Evolutionary conservation across 2,888 invertebrate species (phyloP).

Genomic region (Tetramorium bicarinatum): DNA sequence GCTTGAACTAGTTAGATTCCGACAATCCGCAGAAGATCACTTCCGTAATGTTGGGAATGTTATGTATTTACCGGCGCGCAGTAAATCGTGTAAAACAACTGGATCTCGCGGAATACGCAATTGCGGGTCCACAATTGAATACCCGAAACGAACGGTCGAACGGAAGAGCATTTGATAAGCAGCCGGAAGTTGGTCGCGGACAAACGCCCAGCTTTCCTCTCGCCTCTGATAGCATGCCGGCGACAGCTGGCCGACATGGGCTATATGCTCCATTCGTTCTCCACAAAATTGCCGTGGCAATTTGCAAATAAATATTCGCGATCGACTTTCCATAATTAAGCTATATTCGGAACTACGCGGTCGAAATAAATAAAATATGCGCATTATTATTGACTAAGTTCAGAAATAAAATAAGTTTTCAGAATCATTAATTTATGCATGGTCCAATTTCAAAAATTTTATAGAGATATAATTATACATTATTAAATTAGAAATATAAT

Average conservation of each 20-base stretch:
- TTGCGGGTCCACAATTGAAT: constrained; percentile 75
- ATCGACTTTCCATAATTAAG: constrained; percentile 39
- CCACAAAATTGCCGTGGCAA: constrained; percentile 17
- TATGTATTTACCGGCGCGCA: constrained; percentile 44
- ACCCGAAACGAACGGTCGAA: constrained; percentile 76
- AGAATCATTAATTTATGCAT: not conserved
- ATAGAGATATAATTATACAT: no score
- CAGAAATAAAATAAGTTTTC: constrained; percentile 6
- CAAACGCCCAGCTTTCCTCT: constrained; percentile 81
- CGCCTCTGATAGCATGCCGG: constrained; percentile 73
- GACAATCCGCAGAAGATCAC: constrained; percentile 13
- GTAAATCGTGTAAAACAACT: constrained; percentile 56
- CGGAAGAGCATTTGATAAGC: constrained; percentile 85
- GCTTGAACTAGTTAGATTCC: not conserved
- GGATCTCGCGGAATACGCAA: constrained; percentile 56
- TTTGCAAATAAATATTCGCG: constrained; percentile 24
- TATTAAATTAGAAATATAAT: no score
- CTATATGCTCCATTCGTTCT: constrained; percentile 57
- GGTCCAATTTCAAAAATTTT: not conserved
- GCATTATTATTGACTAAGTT: not conserved
- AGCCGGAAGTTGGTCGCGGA: constrained; percentile 82
- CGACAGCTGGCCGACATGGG: constrained; percentile 59
- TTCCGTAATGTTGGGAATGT: not conserved
- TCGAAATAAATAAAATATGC: constrained; percentile 23
- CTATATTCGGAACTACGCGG: not conserved